These are phyloP conservation scores for Oenanthe melanoleuca DNA, from an alignment of 2,113 vertebrate species.

Conservation along the genomic window DNA sequence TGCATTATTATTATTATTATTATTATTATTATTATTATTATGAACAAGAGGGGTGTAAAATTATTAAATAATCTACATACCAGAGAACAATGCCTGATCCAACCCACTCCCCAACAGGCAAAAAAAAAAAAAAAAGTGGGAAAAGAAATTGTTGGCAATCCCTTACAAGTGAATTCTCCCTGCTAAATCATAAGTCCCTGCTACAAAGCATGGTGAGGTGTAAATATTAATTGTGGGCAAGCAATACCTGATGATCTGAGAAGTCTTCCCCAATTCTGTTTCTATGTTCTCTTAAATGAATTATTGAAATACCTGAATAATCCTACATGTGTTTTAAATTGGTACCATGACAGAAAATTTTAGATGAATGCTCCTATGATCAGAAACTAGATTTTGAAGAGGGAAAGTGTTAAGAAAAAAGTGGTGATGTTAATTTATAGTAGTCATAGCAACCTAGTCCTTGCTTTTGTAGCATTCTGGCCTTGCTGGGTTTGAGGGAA, in stretches of 20 bases:
- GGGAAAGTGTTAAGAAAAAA: neutral
- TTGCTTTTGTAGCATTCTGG: neutral
- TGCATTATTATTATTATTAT: neutral
- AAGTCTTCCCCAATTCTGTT: neutral
- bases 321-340: neutral
- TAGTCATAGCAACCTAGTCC: conserved; percentile 33
- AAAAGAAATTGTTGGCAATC: neutral
- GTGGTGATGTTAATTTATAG: neutral
- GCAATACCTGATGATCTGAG: neutral
- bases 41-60: neutral
- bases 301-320: neutral
- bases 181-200: neutral
- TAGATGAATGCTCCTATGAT: neutral
- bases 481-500: neutral
- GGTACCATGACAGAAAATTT: neutral
- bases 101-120: neutral
- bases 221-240: neutral
- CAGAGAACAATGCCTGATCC: neutral
- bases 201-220: neutral
- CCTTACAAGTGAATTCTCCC: neutral
- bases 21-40: neutral
- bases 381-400: neutral
- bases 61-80: neutral
- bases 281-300: neutral
- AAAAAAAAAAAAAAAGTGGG: neutral